Conservation (phyloP, 2,888 invertebrate genomes). For the Poecilobothrus nobilitatus region DNA sequence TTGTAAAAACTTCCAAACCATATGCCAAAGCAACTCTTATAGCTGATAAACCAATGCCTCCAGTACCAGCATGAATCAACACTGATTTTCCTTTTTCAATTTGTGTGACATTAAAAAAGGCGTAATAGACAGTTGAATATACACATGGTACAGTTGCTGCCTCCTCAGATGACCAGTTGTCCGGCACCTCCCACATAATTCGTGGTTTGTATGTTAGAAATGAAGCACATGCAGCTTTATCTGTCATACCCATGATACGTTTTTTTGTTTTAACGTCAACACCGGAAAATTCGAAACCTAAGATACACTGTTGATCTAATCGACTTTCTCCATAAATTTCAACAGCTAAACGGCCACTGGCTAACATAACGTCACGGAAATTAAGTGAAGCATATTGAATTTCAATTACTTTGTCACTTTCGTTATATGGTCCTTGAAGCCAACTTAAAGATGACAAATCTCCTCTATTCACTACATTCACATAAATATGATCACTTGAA, state of each 20-base stretch:
- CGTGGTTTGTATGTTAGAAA: constrained; percentile 31
- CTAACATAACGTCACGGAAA: constrained; percentile 91
- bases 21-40: constrained; percentile 58
- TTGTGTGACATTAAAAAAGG: constrained; percentile 39
- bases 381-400: constrained; percentile 68
- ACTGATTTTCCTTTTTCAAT: constrained; percentile 41
- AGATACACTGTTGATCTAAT: constrained; percentile 55
- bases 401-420: constrained; percentile 49
- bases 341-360: constrained; percentile 77
- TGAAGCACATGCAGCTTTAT: constrained; percentile 49
- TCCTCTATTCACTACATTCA: constrained; percentile 68
- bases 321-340: constrained; percentile 67
- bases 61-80: constrained; percentile 55
- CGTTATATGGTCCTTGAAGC: constrained; percentile 58
- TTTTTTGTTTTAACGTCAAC: constrained; percentile 48
- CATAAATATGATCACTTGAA: constrained; percentile 59
- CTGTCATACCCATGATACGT: constrained; percentile 57
- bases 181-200: constrained; percentile 58
- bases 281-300: constrained; percentile 63
- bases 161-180: constrained; percentile 62
- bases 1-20: constrained; percentile 60
- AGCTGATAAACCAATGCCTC: constrained; percentile 72
- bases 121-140: constrained; percentile 57
- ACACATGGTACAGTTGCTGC: constrained; percentile 75
- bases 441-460: constrained; percentile 80